Evolutionary conservation across 2,113 vertebrate genomes (phyloP).

Genomic region (Perca fluviatilis): DNA sequence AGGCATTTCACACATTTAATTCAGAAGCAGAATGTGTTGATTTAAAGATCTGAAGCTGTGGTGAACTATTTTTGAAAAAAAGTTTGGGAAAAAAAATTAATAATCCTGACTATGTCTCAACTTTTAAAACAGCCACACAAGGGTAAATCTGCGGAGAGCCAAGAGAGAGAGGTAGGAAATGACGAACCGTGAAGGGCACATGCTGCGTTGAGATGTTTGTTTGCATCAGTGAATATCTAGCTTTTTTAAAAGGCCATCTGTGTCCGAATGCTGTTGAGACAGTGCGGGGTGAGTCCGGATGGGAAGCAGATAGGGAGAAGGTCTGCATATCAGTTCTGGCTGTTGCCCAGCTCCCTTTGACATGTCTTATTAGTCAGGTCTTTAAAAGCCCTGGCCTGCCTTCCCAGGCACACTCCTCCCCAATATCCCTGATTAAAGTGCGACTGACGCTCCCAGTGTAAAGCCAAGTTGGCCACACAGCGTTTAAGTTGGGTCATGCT

Average conservation of each 20-base stretch:
- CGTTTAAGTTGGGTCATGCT: slow-evolving; percentile 77
- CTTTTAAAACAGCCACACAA: slow-evolving; percentile 30
- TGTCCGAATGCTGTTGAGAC: slow-evolving; percentile 40
- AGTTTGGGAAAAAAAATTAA: too few relatives aligned
- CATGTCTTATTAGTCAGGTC: slow-evolving; percentile 80
- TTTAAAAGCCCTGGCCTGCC: slow-evolving; percentile 77
- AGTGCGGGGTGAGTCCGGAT: slow-evolving; percentile 33
- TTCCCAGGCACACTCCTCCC: slow-evolving; percentile 70
- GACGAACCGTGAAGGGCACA: slow-evolving; percentile 31
- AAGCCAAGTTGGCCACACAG: slow-evolving; percentile 79
- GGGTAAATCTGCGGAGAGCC: background rate
- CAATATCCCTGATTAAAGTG: slow-evolving; percentile 83
- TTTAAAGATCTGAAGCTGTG: background rate
- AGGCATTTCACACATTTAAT: slow-evolving; percentile 28
- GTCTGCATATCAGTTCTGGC: slow-evolving; percentile 67
- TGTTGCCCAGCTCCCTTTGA: slow-evolving; percentile 69
- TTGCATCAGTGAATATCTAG: slow-evolving; percentile 42
- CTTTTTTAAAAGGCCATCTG: slow-evolving; percentile 65
- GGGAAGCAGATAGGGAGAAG: slow-evolving; percentile 51
- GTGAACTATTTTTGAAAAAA: background rate
- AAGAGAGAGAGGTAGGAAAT: slow-evolving; percentile 13
- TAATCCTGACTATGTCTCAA: slow-evolving; percentile 13
- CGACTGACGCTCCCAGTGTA: slow-evolving; percentile 60
- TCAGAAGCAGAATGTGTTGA: slow-evolving; percentile 8
- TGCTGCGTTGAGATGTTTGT: slow-evolving; percentile 49